Evolutionary conservation across 2,888 invertebrate species (phyloP), one percentile per base, ranked within the genome.

Genomic region (Ectemnius continuus): DNA sequence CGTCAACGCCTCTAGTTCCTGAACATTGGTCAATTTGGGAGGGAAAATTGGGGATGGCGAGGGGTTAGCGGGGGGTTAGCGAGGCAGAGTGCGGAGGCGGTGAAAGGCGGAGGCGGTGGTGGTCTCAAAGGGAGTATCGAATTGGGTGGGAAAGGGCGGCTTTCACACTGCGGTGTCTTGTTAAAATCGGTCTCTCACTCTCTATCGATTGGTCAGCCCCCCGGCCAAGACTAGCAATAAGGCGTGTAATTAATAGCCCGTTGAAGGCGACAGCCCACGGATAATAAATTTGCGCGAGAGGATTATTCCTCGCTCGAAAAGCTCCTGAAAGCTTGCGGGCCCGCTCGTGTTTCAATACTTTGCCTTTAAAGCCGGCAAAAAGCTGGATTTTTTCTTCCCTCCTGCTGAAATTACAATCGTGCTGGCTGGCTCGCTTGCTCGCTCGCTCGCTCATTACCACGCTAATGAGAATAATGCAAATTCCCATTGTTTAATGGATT

Each of bases 211-310:
- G 8, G 61, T 57, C 45, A 20, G 47, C 45, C 3, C 14, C 48
- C 18, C 48, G 26, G 46, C 3, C 20, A 48, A 47, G 20, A n/a
- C 20, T 67, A 45, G 74, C 66, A 73, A 77, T 64, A 61, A 73
- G 66, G 61, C 56, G 70, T 70, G 47, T 68, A 80, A 77, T 79
- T 77, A 79, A 80, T 79, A 69, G 71, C 74, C 59, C 57, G 61
- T 69, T 71, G 70, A 77, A 56, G 61, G 23, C 66, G 72, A 63
- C 74, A 63, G 72, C 23, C 72, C 56, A 36, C 59, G 60, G 78
- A 67, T 78, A 78, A 76, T 78, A 73, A 78, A 73, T 76, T 76
- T 46, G 16, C 70, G 56, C 47, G 56, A 23, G 26, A 67, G 56
- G 59, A 67, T 57, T 61, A 46, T 65, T 61, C 60, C 23, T 0